Conservation (phyloP, 2,113 vertebrate genomes). For the Prinia subflava region DNA sequence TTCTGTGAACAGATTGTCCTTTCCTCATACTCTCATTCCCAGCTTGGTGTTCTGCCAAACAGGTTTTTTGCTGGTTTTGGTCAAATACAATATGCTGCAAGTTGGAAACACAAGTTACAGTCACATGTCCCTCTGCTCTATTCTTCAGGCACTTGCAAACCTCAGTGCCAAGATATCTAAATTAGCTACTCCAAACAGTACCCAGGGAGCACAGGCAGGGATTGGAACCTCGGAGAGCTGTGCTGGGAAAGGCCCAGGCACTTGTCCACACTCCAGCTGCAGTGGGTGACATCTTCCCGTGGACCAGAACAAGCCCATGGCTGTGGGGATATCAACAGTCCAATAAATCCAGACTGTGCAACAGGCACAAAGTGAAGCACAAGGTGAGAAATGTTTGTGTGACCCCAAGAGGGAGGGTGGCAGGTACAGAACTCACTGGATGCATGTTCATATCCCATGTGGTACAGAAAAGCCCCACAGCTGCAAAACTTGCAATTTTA, state of each 20-base stretch:
- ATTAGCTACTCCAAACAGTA: conserved; percentile 8
- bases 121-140: conserved; percentile 71
- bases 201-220: neutral
- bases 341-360: neutral
- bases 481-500: neutral
- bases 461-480: fast-evolving
- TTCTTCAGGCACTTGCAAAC: conserved; percentile 44
- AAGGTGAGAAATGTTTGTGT: neutral
- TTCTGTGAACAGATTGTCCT: conserved; percentile 64
- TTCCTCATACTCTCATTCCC: conserved; percentile 60
- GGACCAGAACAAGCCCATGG: neutral
- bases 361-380: neutral
- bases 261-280: neutral
- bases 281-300: neutral
- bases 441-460: fast-evolving
- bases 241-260: neutral
- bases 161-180: conserved; percentile 2
- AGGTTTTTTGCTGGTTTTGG: conserved; percentile 55
- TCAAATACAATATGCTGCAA: conserved; percentile 70
- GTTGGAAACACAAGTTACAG: conserved; percentile 66
- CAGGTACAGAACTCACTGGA: neutral
- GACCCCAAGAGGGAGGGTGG: neutral
- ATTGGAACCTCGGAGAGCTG: neutral
- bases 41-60: conserved; percentile 73
- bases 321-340: neutral